phyloP scores from a whole-genome alignment of 2,888 invertebrate genomes.

The Salticus scenicus region DNA sequence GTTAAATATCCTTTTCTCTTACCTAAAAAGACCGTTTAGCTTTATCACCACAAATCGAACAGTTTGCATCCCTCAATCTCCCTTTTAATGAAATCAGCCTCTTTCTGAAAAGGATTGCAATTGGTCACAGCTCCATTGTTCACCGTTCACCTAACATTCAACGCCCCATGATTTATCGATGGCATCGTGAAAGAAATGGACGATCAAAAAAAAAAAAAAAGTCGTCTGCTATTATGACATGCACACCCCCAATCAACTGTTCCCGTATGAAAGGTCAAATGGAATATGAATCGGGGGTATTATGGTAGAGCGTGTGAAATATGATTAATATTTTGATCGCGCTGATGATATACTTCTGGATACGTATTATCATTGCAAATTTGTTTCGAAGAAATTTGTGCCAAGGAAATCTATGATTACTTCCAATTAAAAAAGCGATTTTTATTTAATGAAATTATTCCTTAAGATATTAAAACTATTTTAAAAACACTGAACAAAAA shows the following conservation, averaged over 20 bases:
- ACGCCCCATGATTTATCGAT: conserved; percentile 65
- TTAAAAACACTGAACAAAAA: too few species aligned
- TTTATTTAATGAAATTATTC: too few species aligned
- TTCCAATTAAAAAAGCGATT: too few species aligned
- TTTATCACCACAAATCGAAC: background rate
- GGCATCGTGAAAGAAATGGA: conserved; percentile 1
- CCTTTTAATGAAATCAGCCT: conserved; percentile 56
- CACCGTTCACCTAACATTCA: conserved; percentile 43
- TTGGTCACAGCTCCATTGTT: conserved; percentile 63
- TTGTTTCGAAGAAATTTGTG: background rate
- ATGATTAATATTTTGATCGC: conserved; percentile 66
- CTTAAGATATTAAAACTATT: too few species aligned
- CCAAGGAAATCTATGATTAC: too few species aligned
- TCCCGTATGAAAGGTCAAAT: conserved; percentile 41
- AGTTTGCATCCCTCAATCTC: background rate
- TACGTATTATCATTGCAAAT: too few species aligned
- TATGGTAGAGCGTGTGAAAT: conserved; percentile 39
- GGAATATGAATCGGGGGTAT: conserved; percentile 36
- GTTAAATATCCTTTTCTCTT: too few species aligned
- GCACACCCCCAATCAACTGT: conserved; percentile 51
- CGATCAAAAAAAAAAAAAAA: conserved; percentile 19
- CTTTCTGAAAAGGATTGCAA: conserved; percentile 45
- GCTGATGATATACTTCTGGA: too few species aligned
- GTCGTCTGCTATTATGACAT: conserved; percentile 41
- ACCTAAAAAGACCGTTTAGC: background rate